These are phyloP conservation scores for Tuberolachnus salignus DNA, from an alignment of 2,888 invertebrate species.

Conservation along the genomic window DNA sequence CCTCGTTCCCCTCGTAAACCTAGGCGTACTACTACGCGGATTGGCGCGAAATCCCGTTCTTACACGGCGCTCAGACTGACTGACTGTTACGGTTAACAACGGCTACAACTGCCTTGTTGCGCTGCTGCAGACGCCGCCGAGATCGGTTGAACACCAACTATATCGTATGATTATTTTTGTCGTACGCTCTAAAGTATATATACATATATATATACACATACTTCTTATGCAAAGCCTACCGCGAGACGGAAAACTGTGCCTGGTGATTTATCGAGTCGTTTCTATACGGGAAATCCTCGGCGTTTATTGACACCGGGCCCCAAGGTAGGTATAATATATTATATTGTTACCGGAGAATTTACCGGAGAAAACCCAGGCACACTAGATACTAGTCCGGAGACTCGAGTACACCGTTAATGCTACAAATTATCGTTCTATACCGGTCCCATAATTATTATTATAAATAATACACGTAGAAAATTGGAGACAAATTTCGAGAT, in stretches of 20 bases:
- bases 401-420: no score
- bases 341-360: no score
- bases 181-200: background rate
- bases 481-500: no score
- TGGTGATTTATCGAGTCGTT: constrained; percentile 16
- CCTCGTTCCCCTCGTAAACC: background rate
- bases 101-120: background rate
- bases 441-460: no score
- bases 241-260: background rate
- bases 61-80: background rate
- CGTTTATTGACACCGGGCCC: background rate
- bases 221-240: background rate
- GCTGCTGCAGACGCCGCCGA: background rate
- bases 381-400: no score
- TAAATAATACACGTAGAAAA: no score
- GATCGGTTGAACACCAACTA: background rate
- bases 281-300: background rate
- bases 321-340: no score
- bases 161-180: constrained; percentile 19
- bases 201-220: no score
- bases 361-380: no score
- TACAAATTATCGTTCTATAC: no score
- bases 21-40: no score
- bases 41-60: constrained; percentile 26
- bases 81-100: constrained; percentile 16